phyloP scores from a whole-genome alignment of 1,140 invertebrate genomes.

The fruit fly (Drosophila melanogaster) region Release_6_plus_ISO1_MT NT_033777.3:9191501-9192000 shows the following conservation, averaged over 20 bases:
- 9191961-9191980: conserved; percentile 58
- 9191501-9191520: conserved; percentile 27
- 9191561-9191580: conserved; percentile 17
- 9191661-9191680: conserved; percentile 41
- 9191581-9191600: conserved; percentile 47
- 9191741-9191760: conserved; percentile 19
- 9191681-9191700: conserved; percentile 46
- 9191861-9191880: conserved; percentile 10
- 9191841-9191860: conserved; percentile 59
- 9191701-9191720: conserved; percentile 32
- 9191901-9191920: conserved; percentile 16
- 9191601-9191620: conserved; percentile 75
- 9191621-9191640: conserved; percentile 72
- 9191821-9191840: conserved; percentile 57
- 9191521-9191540: conserved; percentile 25
- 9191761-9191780: background rate
- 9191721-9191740: conserved; percentile 55
- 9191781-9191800: no score
- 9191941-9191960: conserved; percentile 50
- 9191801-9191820: background rate
- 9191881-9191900: background rate
- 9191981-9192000: conserved; percentile 66
- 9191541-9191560: conserved; percentile 22
- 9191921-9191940: conserved; percentile 69
- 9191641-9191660: conserved; percentile 38